Base-by-base conservation (phyloP, 2,888 invertebrate species). In the Busseola fusca region DNA sequence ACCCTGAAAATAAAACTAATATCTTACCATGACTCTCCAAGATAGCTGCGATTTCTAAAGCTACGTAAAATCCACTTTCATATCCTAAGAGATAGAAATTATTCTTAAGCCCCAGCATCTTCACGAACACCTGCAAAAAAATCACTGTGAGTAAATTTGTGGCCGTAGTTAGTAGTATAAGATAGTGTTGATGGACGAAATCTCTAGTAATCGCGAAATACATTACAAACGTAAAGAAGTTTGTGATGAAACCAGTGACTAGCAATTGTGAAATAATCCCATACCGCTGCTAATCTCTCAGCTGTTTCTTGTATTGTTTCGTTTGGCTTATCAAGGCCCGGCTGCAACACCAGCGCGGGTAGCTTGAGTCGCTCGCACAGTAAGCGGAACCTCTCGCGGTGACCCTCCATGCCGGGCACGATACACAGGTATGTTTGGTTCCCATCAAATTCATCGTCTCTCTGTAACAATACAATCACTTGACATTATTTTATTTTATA, bases 1-100 rank as follows among this genome's bases (percentile, higher is more conserved):
- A 42, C 16, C 16, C 21, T 45, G 5, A n/a, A 48, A 18, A 42
- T 34, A 40, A 27, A 45, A 58, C 1, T 3, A 18, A 18, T 21
- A 37, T 58, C 34, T 84, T 86, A 93, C 93, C 93, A 7, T 78
- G 65, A 3, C 87, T 76, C 83, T 93, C 93, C 25, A 93, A 83
- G 56, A 92, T 88, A 0, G 87, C 84, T 18, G 91, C 92, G 68
- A 92, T 78, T 82, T 93, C 91, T 48, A 93, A 78, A 40, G 91
- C 92, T 1, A 91, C 76, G 30, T 86, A 40, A 1, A 91, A 86
- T 12, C 93, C 93, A 64, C 87, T 83, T 82, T 93, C 93, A 48
- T 89, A 93, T 6, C 92, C 93, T 66, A 92, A 27, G 1, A 93
- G 73, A 71, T 90, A 88, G 64, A 93, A 93, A 1, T 76, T 82